Conservation (phyloP, 2,888 invertebrate genomes). For the Hedya salicella region DNA sequence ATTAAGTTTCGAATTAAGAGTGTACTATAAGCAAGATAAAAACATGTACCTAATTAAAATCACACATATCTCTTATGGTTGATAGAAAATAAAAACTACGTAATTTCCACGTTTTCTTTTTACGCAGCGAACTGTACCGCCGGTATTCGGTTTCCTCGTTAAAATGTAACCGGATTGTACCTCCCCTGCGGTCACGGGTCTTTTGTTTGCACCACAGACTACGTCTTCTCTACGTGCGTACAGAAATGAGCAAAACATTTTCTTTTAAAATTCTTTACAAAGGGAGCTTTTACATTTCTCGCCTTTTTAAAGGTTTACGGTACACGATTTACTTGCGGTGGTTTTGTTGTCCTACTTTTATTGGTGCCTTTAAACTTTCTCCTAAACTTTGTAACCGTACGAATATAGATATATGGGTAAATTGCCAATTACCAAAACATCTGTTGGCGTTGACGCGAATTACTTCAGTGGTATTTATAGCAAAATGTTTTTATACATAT, state of each 20-base stretch:
- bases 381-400: neutral
- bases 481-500: too few relatives aligned
- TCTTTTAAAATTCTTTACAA: neutral
- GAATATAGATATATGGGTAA: too few relatives aligned
- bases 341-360: neutral
- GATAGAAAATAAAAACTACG: neutral
- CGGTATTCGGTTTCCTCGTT: conserved; percentile 40
- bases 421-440: too few relatives aligned
- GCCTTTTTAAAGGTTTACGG: neutral
- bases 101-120: conserved; percentile 32
- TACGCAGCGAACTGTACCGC: conserved; percentile 20
- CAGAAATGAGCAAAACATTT: neutral
- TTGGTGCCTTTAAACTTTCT: neutral
- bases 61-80: too few relatives aligned
- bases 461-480: too few relatives aligned
- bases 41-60: too few relatives aligned
- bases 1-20: too few relatives aligned
- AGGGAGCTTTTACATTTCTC: neutral
- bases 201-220: conserved; percentile 21
- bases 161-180: conserved; percentile 42
- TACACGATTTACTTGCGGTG: too few relatives aligned
- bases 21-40: too few relatives aligned
- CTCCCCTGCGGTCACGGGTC: conserved; percentile 29
- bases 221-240: neutral
- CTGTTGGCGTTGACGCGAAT: too few relatives aligned